A percentile compares a stretch with the other conserved stretches of the same genome.
These are phyloP conservation scores for Philaenus spumarius DNA, from an alignment of 1,140 invertebrate genomes.

Conservation along the genomic window DNA sequence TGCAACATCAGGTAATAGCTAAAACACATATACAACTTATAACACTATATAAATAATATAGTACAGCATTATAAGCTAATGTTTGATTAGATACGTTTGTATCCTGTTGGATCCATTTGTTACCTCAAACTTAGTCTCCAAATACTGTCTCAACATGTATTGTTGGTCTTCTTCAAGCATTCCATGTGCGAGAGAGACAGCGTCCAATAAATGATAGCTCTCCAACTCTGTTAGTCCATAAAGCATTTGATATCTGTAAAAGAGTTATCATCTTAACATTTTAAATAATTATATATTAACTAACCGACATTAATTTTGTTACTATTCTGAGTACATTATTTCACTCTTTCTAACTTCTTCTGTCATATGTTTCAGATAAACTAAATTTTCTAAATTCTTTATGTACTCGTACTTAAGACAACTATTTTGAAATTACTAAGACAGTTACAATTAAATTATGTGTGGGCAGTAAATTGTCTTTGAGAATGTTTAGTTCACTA, in stretches of 20 bases:
- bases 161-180: conserved; percentile 70
- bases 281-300: not conserved
- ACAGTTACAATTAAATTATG: no score
- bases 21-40: no score
- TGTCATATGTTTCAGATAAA: not conserved
- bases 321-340: not conserved
- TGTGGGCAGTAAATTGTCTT: no score
- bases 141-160: conserved; percentile 67
- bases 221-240: conserved; percentile 85
- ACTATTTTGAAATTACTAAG: no score
- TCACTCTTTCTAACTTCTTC: not conserved
- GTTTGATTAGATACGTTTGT: no score
- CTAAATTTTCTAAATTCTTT: not conserved
- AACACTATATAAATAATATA: no score
- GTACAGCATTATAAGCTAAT: no score
- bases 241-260: conserved; percentile 72
- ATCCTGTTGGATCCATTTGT: no score
- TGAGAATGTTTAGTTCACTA: no score
- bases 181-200: conserved; percentile 68
- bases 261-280: no score
- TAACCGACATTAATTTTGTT: not conserved
- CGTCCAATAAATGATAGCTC: conserved; percentile 73
- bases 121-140: conserved; percentile 53
- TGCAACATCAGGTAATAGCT: conserved; percentile 50
- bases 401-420: no score